Evolutionary conservation across 2,888 invertebrate genomes (phyloP).

Genomic region (Baronia brevicornis): DNA sequence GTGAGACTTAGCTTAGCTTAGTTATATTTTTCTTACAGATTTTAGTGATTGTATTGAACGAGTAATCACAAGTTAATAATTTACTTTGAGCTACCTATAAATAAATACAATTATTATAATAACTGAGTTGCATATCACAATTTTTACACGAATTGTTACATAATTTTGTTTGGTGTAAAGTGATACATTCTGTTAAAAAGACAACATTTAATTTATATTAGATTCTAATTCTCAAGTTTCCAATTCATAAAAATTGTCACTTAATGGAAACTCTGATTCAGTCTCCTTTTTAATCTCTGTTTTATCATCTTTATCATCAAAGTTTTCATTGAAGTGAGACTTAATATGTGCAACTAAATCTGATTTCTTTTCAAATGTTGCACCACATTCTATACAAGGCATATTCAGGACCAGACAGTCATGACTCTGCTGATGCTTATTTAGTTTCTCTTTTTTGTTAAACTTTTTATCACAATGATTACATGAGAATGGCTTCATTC

Average conservation of each 20-base stretch:
- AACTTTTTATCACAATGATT: slow-evolving; percentile 80
- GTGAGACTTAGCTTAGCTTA: too few species aligned
- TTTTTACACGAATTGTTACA: too few species aligned
- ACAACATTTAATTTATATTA: slow-evolving; percentile 14
- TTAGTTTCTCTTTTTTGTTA: slow-evolving; percentile 80
- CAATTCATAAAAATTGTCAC: slow-evolving; percentile 60
- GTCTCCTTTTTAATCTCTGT: slow-evolving; percentile 58
- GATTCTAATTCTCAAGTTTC: slow-evolving; percentile 46
- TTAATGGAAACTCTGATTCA: slow-evolving; percentile 46
- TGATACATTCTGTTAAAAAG: too few species aligned
- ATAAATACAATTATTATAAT: too few species aligned
- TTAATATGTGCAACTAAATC: slow-evolving; percentile 76
- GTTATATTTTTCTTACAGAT: too few species aligned
- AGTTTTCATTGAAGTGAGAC: slow-evolving; percentile 70
- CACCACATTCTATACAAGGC: slow-evolving; percentile 78
- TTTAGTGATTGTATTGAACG: too few species aligned
- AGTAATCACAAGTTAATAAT: too few species aligned
- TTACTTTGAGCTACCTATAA: too few species aligned
- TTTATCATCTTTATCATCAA: slow-evolving; percentile 53
- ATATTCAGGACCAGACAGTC: slow-evolving; percentile 76
- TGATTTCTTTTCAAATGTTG: slow-evolving; percentile 75
- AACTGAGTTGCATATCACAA: too few species aligned
- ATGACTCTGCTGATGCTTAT: slow-evolving; percentile 80
- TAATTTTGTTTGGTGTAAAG: too few species aligned
- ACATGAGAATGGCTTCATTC: slow-evolving; percentile 80